Evolutionary conservation across 2,113 vertebrate species (phyloP).

Genomic region (Athene noctua): DNA sequence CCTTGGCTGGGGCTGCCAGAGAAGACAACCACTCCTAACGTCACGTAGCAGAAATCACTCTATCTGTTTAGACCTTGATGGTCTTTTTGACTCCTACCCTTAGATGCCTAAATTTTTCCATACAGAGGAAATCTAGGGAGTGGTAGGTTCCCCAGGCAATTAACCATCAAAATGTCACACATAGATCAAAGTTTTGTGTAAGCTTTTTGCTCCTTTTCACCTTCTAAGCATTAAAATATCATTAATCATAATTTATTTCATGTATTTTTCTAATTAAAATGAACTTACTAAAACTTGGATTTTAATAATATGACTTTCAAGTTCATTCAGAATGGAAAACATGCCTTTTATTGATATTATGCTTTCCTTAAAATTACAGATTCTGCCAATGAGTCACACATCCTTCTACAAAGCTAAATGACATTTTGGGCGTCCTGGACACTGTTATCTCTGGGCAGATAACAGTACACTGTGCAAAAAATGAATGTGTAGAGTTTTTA

Average conservation of each 20-base stretch:
- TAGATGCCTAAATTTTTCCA: not conserved
- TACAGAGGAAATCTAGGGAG: not conserved
- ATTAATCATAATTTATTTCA: not conserved
- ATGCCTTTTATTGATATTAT: not conserved
- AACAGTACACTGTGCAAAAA: not conserved
- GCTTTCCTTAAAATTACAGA: not conserved
- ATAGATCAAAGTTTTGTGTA: not conserved
- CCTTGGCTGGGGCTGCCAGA: not conserved
- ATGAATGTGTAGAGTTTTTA: not conserved
- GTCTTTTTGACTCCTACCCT: not conserved
- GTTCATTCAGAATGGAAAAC: not conserved
- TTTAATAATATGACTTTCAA: not conserved
- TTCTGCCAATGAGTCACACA: not conserved
- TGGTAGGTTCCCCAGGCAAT: fast-evolving
- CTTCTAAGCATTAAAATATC: not conserved
- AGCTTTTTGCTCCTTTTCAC: not conserved
- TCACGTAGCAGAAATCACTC: not conserved
- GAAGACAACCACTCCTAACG: not conserved
- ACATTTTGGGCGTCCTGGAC: not conserved
- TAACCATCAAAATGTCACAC: not conserved
- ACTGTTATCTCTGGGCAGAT: not conserved
- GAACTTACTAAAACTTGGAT: not conserved
- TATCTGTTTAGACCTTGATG: not conserved
- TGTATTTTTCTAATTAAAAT: not conserved
- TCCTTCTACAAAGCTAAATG: not conserved